Evolutionary conservation across 2,797 vertebrate species (phyloP).

Genomic region (Hephaestus fuliginosus): DNA sequence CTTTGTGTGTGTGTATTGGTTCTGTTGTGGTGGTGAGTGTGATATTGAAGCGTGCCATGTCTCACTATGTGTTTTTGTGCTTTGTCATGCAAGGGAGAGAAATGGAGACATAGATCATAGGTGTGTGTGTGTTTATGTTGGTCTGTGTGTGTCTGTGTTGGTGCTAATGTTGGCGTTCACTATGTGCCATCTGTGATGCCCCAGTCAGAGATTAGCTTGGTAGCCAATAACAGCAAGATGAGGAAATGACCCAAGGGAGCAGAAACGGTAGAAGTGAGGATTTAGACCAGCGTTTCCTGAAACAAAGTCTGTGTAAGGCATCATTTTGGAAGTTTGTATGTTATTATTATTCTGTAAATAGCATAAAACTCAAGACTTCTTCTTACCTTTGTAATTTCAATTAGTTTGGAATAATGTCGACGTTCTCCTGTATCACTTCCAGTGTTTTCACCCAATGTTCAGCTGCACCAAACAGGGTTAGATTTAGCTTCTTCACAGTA

Average conservation of each 20-base stretch:
- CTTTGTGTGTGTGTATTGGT: not conserved
- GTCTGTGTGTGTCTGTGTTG: slow-evolving; percentile 27
- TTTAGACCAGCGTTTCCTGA: slow-evolving; percentile 27
- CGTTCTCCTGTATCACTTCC: not conserved
- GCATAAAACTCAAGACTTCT: no score
- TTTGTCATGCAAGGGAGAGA: slow-evolving; percentile 32
- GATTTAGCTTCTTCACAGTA: not conserved
- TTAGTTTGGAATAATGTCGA: not conserved
- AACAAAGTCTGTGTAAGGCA: slow-evolving; percentile 5
- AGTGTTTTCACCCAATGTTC: not conserved
- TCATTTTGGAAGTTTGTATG: not conserved
- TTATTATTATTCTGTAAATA: not conserved
- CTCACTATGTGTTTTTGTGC: slow-evolving; percentile 46
- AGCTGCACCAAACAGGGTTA: not conserved
- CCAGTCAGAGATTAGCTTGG: slow-evolving; percentile 68
- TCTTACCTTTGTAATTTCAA: not conserved
- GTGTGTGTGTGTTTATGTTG: slow-evolving; percentile 16
- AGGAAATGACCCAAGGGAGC: slow-evolving; percentile 69
- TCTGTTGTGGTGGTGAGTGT: not conserved
- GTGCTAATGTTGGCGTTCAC: slow-evolving; percentile 64
- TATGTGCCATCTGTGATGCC: slow-evolving; percentile 77
- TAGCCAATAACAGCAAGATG: slow-evolving; percentile 76
- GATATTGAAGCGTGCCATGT: slow-evolving; percentile 16
- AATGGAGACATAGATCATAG: slow-evolving; percentile 26
- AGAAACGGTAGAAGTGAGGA: slow-evolving; percentile 28